A percentile compares a stretch with the other conserved stretches of the same genome.
phyloP scores from a whole-genome alignment of 64 coral and sea anemone genomes.

The Actinia tenebrosa region DNA sequence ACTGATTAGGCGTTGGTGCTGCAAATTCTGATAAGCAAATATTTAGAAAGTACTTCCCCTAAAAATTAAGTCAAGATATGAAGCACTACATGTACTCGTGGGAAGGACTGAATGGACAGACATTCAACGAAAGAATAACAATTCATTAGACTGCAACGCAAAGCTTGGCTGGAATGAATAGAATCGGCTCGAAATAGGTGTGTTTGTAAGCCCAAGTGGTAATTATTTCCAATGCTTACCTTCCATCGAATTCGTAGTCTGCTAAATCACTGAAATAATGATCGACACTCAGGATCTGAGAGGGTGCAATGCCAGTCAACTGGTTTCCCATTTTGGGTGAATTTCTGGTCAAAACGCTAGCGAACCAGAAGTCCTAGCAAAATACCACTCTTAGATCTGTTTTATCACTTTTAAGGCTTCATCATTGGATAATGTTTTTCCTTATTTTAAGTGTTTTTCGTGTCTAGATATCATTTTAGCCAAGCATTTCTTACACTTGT shows the following conservation, averaged over 20 bases:
- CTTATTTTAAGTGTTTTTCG: not conserved
- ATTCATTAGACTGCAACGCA: not conserved
- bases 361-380: constrained; percentile 3
- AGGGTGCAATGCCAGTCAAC: constrained; percentile 87
- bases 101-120: not conserved
- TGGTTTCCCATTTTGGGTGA: constrained; percentile 74
- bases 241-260: constrained; percentile 90
- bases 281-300: constrained; percentile 91
- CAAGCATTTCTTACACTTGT: not conserved
- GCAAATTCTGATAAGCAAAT: not conserved
- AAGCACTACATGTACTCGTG: not conserved
- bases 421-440: not conserved
- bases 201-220: not conserved
- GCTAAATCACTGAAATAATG: constrained; percentile 90
- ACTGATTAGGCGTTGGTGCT: not conserved
- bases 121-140: not conserved
- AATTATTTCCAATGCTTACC: constrained; percentile 25
- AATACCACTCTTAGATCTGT: not conserved
- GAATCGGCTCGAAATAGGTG: not conserved
- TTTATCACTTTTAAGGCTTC: not conserved
- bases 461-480: not conserved
- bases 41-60: not conserved
- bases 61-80: no score
- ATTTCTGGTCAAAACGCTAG: not conserved
- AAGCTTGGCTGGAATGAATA: not conserved